Percentiles rank a stretch among this genome's conserved stretches.
Evolutionary conservation across 92 coral and sea anemone genomes (phyloP).

Genomic region (Pocillopora meandrina): DNA sequence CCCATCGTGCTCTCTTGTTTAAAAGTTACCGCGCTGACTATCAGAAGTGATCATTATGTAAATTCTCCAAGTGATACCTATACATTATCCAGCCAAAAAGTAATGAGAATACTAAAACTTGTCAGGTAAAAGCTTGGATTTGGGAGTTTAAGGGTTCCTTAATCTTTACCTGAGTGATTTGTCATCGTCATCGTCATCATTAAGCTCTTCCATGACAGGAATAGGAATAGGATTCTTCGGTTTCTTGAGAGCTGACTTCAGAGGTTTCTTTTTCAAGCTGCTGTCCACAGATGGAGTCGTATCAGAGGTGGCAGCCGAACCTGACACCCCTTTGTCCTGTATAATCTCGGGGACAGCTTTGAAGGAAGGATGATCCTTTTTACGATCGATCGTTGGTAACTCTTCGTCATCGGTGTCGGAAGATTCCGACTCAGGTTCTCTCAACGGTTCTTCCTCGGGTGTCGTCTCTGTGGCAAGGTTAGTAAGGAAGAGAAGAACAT

Average conservation of each 20-base stretch:
- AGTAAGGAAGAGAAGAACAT: background rate
- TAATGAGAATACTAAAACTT: too few relatives aligned
- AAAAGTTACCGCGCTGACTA: too few relatives aligned
- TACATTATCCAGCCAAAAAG: too few relatives aligned
- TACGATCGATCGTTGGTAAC: conserved; percentile 38
- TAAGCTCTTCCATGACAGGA: conserved; percentile 4
- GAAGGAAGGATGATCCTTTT: conserved; percentile 53
- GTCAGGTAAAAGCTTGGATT: background rate
- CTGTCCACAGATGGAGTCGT: conserved; percentile 70
- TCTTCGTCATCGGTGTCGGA: conserved; percentile 88
- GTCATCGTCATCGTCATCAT: conserved; percentile 7
- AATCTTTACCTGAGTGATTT: conserved; percentile 8
- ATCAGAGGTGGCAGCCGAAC: conserved; percentile 70
- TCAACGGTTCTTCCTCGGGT: conserved; percentile 76
- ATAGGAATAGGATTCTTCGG: conserved; percentile 43
- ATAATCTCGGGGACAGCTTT: conserved; percentile 71
- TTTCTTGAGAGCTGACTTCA: conserved; percentile 86
- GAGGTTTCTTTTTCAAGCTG: conserved; percentile 75
- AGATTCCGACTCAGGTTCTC: conserved; percentile 64
- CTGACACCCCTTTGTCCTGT: conserved; percentile 62
- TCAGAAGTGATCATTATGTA: too few relatives aligned
- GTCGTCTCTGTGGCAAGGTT: conserved; percentile 67
- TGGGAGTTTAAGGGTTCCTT: background rate
- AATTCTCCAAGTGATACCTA: too few relatives aligned
- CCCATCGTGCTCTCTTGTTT: too few relatives aligned